Evolutionary conservation across 2,113 vertebrate genomes (phyloP).

Genomic region (Otis tarda): DNA sequence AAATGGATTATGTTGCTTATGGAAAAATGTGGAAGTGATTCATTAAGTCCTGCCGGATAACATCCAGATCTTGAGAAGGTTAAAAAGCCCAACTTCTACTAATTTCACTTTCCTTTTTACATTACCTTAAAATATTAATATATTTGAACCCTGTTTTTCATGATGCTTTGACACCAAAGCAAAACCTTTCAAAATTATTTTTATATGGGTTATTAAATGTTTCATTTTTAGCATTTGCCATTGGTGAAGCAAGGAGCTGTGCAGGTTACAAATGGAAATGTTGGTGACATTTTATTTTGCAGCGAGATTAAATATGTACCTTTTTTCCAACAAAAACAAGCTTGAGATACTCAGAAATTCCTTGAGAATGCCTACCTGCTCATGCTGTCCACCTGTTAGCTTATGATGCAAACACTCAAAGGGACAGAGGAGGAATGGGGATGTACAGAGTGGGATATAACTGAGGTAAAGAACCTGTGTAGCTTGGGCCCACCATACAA

Average conservation of each 20-base stretch:
- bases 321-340: not conserved
- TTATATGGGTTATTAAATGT: not conserved
- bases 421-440: not conserved
- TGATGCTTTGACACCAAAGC: not conserved
- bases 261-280: not conserved
- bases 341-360: too few relatives aligned
- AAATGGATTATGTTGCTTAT: not conserved
- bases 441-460: too few relatives aligned
- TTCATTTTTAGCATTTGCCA: not conserved
- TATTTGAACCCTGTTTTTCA: not conserved
- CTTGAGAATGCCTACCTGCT: not conserved
- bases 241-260: not conserved
- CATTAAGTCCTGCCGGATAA: not conserved
- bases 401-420: not conserved
- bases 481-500: not conserved
- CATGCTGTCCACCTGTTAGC: not conserved
- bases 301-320: not conserved
- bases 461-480: not conserved
- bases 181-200: not conserved
- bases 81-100: not conserved
- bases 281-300: not conserved
- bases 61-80: not conserved
- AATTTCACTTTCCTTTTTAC: not conserved
- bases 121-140: not conserved
- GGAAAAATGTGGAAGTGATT: not conserved